Conservation (phyloP, 2,888 invertebrate genomes). For the Teleogryllus oceanicus region DNA sequence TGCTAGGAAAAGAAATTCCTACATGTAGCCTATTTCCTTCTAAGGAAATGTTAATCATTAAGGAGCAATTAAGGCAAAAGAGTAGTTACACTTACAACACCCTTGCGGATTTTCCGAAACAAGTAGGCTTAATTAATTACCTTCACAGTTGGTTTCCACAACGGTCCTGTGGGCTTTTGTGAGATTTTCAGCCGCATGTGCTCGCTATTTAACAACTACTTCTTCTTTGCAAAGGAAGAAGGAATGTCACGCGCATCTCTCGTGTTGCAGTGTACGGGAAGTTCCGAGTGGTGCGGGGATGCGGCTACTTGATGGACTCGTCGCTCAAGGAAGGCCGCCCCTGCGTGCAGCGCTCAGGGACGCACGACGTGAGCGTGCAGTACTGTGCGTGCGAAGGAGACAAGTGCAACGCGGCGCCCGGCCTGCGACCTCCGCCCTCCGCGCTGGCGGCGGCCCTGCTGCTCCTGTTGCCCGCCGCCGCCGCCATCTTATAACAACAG, state of each 20-base stretch:
- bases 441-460: not conserved
- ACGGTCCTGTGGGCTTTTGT: too few species aligned
- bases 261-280: constrained; percentile 67
- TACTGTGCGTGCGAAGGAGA: constrained; percentile 77
- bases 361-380: constrained; percentile 67
- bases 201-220: not conserved
- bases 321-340: constrained; percentile 53
- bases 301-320: constrained; percentile 69
- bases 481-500: constrained; percentile 30
- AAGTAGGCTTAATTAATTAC: too few species aligned
- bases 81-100: too few species aligned
- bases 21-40: too few species aligned
- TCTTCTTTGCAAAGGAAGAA: too few species aligned
- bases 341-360: constrained; percentile 68
- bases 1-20: too few species aligned
- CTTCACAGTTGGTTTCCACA: too few species aligned
- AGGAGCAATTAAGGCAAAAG: too few species aligned
- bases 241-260: too few species aligned
- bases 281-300: constrained; percentile 71
- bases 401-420: constrained; percentile 63
- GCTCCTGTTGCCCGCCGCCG: constrained; percentile 5
- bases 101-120: too few species aligned
- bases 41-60: too few species aligned
- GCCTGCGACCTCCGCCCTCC: not conserved
- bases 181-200: too few species aligned